phyloP scores from a whole-genome alignment of 2,797 vertebrate species.

The Neostethus bicornis region DNA sequence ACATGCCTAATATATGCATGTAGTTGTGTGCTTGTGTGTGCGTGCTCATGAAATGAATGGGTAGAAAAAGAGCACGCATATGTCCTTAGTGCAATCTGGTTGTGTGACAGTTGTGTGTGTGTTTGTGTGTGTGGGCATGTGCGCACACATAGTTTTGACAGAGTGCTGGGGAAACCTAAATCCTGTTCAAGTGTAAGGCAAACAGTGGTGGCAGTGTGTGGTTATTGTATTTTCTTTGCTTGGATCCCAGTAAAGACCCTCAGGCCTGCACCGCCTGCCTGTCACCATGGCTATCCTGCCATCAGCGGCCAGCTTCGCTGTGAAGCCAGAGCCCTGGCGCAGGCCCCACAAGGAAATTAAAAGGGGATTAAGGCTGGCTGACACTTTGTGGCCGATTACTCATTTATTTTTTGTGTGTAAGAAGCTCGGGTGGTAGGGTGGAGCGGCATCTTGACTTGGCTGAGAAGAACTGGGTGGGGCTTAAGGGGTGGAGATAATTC shows the following conservation, averaged over 20 bases:
- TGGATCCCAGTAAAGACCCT: constrained; percentile 95
- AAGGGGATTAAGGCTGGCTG: constrained; percentile 86
- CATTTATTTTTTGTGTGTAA: constrained; percentile 72
- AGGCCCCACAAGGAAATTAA: constrained; percentile 99
- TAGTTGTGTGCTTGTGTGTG: constrained; percentile 56
- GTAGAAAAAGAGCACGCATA: constrained; percentile 57
- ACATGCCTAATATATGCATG: constrained; percentile 69
- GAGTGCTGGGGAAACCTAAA: constrained; percentile 83
- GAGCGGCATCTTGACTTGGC: constrained; percentile 58
- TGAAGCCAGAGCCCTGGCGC: constrained; percentile 81
- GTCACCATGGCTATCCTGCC: constrained; percentile 88
- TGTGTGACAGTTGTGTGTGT: constrained; percentile 44
- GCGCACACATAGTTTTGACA: constrained; percentile 56
- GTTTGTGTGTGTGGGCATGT: constrained; percentile 20
- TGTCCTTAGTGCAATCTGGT: constrained; percentile 58
- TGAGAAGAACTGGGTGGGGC: constrained; percentile 38
- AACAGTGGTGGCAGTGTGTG: constrained; percentile 93
- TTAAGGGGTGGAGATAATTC: constrained; percentile 15
- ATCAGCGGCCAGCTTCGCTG: constrained; percentile 82
- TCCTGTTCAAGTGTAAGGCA: constrained; percentile 98
- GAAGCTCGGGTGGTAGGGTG: constrained; percentile 36
- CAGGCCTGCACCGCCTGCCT: constrained; percentile 89
- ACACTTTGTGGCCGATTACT: constrained; percentile 81
- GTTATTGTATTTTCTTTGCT: constrained; percentile 99
- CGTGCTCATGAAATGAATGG: constrained; percentile 32